Conservation (phyloP, 2,797 vertebrate genomes). For the Thalassophryne amazonica region DNA sequence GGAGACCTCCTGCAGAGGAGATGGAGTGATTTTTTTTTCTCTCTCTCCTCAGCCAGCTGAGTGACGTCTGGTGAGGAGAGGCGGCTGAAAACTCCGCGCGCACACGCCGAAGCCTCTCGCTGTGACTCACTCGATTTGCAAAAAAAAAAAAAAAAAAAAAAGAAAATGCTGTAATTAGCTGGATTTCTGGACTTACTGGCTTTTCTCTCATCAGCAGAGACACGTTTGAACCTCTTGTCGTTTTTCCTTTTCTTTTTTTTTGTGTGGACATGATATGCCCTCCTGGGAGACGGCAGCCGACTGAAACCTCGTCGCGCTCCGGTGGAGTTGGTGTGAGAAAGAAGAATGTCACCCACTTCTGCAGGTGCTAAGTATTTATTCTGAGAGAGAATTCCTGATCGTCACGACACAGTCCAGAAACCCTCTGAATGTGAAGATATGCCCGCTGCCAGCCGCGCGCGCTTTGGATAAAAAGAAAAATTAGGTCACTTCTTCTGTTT, state of each 20-base stretch:
- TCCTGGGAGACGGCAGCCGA: constrained; percentile 43
- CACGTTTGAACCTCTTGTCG: constrained; percentile 19
- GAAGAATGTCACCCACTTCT: constrained; percentile 72
- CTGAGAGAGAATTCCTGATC: neutral
- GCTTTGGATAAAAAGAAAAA: constrained; percentile 33
- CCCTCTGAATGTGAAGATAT: constrained; percentile 4
- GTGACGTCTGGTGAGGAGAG: constrained; percentile 65
- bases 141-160: constrained; percentile 42
- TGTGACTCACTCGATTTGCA: constrained; percentile 72
- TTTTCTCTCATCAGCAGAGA: constrained; percentile 14
- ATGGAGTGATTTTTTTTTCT: constrained; percentile 23
- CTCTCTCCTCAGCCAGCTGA: constrained; percentile 27
- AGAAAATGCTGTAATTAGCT: constrained; percentile 59
- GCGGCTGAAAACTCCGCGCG: constrained; percentile 62
- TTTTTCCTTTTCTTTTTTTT: constrained; percentile 4
- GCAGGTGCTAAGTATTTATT: constrained; percentile 46
- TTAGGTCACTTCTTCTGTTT: constrained; percentile 29
- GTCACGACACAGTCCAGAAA: neutral
- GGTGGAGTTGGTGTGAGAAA: constrained; percentile 57
- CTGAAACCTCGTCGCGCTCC: constrained; percentile 52
- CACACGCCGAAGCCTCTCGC: constrained; percentile 60
- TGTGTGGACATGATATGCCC: constrained; percentile 51
- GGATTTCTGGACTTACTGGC: constrained; percentile 20
- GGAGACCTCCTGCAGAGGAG: constrained; percentile 52
- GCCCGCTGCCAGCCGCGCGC: constrained; percentile 12